phyloP scores from a whole-genome alignment of 2,797 vertebrate species.

The Sebastes wilsoni region DNA sequence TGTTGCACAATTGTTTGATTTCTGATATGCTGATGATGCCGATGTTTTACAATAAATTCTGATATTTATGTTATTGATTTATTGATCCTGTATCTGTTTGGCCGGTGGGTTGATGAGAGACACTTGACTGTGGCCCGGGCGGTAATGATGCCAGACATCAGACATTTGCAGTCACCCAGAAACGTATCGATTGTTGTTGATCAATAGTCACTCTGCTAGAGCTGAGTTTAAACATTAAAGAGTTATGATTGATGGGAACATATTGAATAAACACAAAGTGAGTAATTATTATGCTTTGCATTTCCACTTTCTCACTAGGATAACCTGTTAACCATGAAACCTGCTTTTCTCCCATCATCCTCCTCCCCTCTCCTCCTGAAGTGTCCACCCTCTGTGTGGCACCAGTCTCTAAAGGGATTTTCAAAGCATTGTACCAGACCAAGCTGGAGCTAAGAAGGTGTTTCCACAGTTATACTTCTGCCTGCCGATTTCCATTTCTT shows the following conservation, averaged over 20 bases:
- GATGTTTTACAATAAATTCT: not conserved
- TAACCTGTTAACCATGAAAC: not conserved
- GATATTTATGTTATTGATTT: constrained; percentile 1
- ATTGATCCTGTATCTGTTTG: not conserved
- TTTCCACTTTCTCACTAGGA: constrained; percentile 7
- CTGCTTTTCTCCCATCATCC: not conserved
- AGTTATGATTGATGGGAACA: constrained; percentile 41
- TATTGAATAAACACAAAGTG: constrained; percentile 48
- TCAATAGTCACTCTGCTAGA: constrained; percentile 62
- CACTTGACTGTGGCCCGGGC: not conserved
- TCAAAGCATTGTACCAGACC: constrained; percentile 27
- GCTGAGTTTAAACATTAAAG: constrained; percentile 37
- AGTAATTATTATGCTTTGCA: constrained; percentile 41
- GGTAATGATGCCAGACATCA: constrained; percentile 26
- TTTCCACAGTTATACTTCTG: constrained; percentile 16
- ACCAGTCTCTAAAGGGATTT: constrained; percentile 14
- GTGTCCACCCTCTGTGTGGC: not conserved
- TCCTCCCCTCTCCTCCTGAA: not conserved
- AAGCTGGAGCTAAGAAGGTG: constrained; percentile 10
- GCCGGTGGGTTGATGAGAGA: constrained; percentile 10
- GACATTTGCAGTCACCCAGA: constrained; percentile 38
- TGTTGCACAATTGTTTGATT: not conserved
- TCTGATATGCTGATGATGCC: not conserved
- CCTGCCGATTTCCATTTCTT: constrained; percentile 40
- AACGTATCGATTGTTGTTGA: constrained; percentile 54